These are phyloP conservation scores for Bovichtus variegatus DNA, from an alignment of 2,797 vertebrate species.

Conservation along the genomic window DNA sequence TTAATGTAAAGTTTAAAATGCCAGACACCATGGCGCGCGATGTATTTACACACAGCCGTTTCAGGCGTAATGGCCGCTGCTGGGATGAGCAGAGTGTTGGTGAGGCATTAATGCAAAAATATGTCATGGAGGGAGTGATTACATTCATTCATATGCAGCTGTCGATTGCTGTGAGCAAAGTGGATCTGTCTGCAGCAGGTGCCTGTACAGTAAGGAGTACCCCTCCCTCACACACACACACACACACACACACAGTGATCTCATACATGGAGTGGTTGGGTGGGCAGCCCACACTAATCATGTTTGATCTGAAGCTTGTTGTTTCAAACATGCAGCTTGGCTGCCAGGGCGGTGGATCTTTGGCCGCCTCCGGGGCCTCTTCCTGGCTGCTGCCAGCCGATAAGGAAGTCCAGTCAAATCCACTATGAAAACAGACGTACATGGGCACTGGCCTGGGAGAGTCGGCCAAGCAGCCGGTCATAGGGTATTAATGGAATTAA, in stretches of 20 bases:
- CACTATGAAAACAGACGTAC: constrained; percentile 64
- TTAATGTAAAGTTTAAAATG: constrained; percentile 33
- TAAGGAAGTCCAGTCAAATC: constrained; percentile 76
- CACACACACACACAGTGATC: constrained; percentile 32
- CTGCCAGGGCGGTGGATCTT: constrained; percentile 59
- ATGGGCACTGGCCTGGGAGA: constrained; percentile 40
- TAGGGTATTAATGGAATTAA: constrained; percentile 78
- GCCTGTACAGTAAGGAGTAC: constrained; percentile 38
- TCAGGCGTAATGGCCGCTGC: too few relatives aligned
- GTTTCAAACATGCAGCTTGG: constrained; percentile 61
- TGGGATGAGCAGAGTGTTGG: not conserved
- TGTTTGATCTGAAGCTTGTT: constrained; percentile 70
- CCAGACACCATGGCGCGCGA: constrained; percentile 22
- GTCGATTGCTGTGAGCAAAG: constrained; percentile 35
- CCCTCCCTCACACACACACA: constrained; percentile 7
- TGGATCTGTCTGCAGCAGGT: constrained; percentile 58
- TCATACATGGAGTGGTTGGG: constrained; percentile 25
- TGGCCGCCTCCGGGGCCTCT: constrained; percentile 49
- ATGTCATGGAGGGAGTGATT: constrained; percentile 7
- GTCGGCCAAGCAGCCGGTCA: constrained; percentile 60
- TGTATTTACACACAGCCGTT: constrained; percentile 52
- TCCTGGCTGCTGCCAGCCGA: constrained; percentile 78
- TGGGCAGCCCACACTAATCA: constrained; percentile 57
- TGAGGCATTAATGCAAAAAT: not conserved
- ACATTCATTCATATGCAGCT: constrained; percentile 20